Base-by-base conservation (phyloP, 2,797 vertebrate genomes). In the Darevskia mixta region DNA sequence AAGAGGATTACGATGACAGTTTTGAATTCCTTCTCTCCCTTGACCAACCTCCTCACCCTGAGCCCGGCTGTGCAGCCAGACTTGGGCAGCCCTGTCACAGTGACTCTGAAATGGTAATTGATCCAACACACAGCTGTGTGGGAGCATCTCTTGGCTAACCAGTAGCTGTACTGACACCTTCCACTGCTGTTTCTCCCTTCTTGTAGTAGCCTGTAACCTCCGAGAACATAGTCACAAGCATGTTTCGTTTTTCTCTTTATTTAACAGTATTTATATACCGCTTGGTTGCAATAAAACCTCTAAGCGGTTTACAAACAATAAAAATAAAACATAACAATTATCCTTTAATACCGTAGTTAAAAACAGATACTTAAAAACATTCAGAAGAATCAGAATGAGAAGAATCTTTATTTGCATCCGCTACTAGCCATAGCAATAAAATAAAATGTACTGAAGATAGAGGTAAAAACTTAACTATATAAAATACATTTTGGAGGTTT, bases 21-120 rank as follows among this genome's bases (percentile, higher is more conserved):
- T 96, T 96, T 97, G 97, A 97, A 94, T 96, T 97, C 97, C 95
- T 96, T 95, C 97, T 97, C 95, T 97, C 98, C 97, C 96, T 97
- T 97, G 97, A 97, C 87, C 97, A 97, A 91, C 97, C 97, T 95
- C 97, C 98, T 96, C 97, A 97, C 90, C 95, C 97, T 92, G 97
- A 98, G 96, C 97, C 94, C 84, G 97, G 96, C 96, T 93, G 96
- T 79, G 97, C 97, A 94, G 95, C 96, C 93, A 96, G 96, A 95
- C 95, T 97, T 95, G 97, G 97, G 93, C 98, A 98, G 97, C 97
- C 98, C 96, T 98, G 98, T 98, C 98, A 99, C 98, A 99, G 98
- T 98, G 99, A 99, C 98, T 99, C 98, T 69, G 99, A 99, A 98
- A 99, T 99, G 99, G 99, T 99, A 99, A 99, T 97, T 94, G 96